These are phyloP conservation scores for Holothuria glaberrima DNA, from an alignment of 35 echinoderm and acorn worm species.

Conservation along the genomic window DNA sequence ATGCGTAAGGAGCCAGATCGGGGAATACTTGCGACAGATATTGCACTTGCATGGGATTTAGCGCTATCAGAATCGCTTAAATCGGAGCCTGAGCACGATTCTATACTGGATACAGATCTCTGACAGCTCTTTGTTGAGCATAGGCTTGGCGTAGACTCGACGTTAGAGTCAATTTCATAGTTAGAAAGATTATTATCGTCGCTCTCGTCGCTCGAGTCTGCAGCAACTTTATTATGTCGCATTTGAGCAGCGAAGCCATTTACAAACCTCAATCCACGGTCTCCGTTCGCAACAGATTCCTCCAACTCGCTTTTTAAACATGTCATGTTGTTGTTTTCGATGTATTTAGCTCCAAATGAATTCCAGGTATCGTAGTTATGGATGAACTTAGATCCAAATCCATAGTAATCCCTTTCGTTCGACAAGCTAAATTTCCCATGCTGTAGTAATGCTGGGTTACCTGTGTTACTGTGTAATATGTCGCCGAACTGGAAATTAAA, in stretches of 20 bases:
- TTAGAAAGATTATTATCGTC: conserved; percentile 25
- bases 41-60: conserved; percentile 10
- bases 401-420: conserved; percentile 5
- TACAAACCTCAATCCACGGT: conserved; percentile 30
- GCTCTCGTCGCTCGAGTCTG: conserved; percentile 43
- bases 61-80: conserved; percentile 30
- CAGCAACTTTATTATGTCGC: conserved; percentile 43
- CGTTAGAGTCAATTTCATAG: conserved; percentile 54
- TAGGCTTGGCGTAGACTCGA: conserved; percentile 34
- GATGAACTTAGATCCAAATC: conserved; percentile 50
- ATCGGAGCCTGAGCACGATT: conserved; percentile 41
- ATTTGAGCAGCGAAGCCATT: conserved; percentile 61
- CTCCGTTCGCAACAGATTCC: conserved; percentile 40
- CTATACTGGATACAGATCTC: conserved; percentile 23
- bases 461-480: background rate
- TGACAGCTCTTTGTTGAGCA: conserved; percentile 22
- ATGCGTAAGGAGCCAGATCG: conserved; percentile 22
- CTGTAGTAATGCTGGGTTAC: background rate
- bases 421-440: background rate
- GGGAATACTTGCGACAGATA: background rate
- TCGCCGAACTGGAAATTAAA: conserved; percentile 22
- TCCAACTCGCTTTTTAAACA: conserved; percentile 34
- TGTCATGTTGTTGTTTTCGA: conserved; percentile 15
- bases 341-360: conserved; percentile 33
- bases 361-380: conserved; percentile 38